These are phyloP conservation scores for Venustoraphidia nigricollis DNA, from an alignment of 2,888 invertebrate genomes.

Conservation along the genomic window DNA sequence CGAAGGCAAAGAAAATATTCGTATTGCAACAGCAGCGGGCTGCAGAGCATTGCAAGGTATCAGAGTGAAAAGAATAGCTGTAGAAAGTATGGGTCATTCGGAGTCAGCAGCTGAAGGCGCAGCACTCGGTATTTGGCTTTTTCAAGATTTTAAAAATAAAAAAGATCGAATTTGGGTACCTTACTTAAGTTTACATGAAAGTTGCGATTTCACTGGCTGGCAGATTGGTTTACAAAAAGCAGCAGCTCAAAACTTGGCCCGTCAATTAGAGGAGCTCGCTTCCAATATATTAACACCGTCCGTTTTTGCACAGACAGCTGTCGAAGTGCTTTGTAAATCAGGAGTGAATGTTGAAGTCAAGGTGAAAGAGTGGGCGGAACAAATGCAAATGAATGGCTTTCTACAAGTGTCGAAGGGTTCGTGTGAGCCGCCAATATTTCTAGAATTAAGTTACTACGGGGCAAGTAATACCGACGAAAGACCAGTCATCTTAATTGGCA, in stretches of 20 bases:
- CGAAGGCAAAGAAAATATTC: conserved; percentile 57
- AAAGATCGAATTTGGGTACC: conserved; percentile 23
- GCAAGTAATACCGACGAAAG: conserved; percentile 37
- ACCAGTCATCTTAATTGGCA: conserved; percentile 59
- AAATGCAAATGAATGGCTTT: conserved; percentile 65
- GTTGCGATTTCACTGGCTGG: conserved; percentile 56
- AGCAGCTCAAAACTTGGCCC: conserved; percentile 64
- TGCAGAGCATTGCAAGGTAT: conserved; percentile 36
- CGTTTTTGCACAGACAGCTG: conserved; percentile 54
- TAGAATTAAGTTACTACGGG: conserved; percentile 61
- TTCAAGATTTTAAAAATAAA: conserved; percentile 45
- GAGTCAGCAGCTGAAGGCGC: conserved; percentile 71
- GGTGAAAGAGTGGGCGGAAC: conserved; percentile 61
- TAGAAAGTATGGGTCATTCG: conserved; percentile 63
- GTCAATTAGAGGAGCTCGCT: conserved; percentile 65
- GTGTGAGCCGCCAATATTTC: conserved; percentile 59
- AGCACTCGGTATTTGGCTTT: conserved; percentile 48
- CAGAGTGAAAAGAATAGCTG: conserved; percentile 37
- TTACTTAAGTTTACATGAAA: conserved; percentile 39
- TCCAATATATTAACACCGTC: conserved; percentile 68
- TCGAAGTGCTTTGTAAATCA: conserved; percentile 33
- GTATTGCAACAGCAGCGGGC: conserved; percentile 49
- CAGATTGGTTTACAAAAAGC: conserved; percentile 54
- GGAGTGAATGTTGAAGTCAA: conserved; percentile 47
- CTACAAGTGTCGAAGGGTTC: conserved; percentile 63